Base-by-base conservation (phyloP, 2,888 invertebrate genomes). In the Thera obeliscata region DNA sequence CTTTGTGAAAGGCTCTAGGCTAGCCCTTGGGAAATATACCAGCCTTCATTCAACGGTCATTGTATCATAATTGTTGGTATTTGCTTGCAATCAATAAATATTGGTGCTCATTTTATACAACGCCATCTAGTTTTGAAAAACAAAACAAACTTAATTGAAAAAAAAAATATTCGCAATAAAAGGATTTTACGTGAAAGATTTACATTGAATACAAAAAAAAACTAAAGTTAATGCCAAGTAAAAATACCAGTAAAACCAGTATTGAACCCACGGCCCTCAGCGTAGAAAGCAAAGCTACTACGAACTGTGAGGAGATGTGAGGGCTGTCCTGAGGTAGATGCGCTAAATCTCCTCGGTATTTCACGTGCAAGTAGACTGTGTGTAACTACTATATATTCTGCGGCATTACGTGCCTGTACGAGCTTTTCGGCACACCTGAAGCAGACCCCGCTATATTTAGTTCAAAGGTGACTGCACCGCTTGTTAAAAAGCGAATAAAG, bases 391-490 rank as follows among this genome's bases (percentile, higher is more conserved):
- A 11, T 35, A 0, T 52, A 66, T 36, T 66, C 52, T 61, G 57
- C 52, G 56, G 52, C 57, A 0, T 61, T 61, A 66, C 66, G 66
- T 66, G 66, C 61, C 61, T 52, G 46, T 36, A 56, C 52, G 35
- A 5, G n/a, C 61, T 35, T 66, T 57, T 46, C 9, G 36, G 46
- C 35, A 22, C 59, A 66, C 65, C 43, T 65, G 56, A 60, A 60
- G 36, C 22, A 22, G 52, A 55, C 46, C 56, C 8, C 33, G 50
- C 59, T 66, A 61, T 60, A 60, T 66, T 66, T 61, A 61, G 66
- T 54, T 52, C 61, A 57, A 61, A 61, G 66, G 61, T 56, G 50
- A 57, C 9, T 11, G 59, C 3, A 41, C 9, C 54, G 9, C 58
- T 48, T 22, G 56, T 12, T 56, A 38, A 36, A 36, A 33, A 35